Base-by-base conservation (phyloP, 2,113 vertebrate species). In the Dendrocopos noguchii region DNA sequence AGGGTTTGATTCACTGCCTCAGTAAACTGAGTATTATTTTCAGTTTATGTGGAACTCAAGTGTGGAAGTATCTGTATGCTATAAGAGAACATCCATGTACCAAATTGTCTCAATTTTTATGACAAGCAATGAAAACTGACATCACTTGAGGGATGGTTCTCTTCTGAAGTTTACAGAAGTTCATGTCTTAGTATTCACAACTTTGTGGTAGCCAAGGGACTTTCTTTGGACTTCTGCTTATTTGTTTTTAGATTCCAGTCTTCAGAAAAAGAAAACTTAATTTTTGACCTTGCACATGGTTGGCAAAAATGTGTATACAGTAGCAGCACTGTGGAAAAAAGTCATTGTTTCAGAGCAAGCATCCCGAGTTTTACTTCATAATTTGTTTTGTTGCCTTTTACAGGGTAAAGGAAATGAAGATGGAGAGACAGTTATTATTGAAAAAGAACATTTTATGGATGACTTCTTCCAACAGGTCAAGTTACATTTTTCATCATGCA, bases 381-480 rank as follows among this genome's bases (percentile, higher is more conserved):
- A 5, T 31, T 4, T 22, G 7, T 50, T 53, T 55, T 72, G 16
- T 12, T 61, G 7, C 79, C 14, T 33, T 88, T 95, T 79, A 19
- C 92, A 99, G 99, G 95, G 87, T 31, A 98, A 97, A 88, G 97
- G 97, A 52, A 97, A 91, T 12, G 97, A 97, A 39, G 98, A 99
- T 85, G 99, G 98, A 27, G 98, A 99, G 87, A 97, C 97, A 11
- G 61, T 95, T 10, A 83, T 98, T 24, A 94, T 99, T 71, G 98
- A 99, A 66, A 98, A 97, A 93, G 98, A 99, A 81, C 98, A 97
- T 59, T 99, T 99, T 78, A 99, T 99, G 99, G 99, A 99, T 80
- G 98, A 98, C 31, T 99, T 99, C 81, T 99, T 99, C 97, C 98
- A 98, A 19, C 98, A 98, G 98, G 99, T 99, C 84, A 88, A 97